A percentile compares a stretch with the other conserved stretches of the same genome.
Conservation (phyloP, 1,140 invertebrate species). For the Pseudomyrmex pallidus region DNA sequence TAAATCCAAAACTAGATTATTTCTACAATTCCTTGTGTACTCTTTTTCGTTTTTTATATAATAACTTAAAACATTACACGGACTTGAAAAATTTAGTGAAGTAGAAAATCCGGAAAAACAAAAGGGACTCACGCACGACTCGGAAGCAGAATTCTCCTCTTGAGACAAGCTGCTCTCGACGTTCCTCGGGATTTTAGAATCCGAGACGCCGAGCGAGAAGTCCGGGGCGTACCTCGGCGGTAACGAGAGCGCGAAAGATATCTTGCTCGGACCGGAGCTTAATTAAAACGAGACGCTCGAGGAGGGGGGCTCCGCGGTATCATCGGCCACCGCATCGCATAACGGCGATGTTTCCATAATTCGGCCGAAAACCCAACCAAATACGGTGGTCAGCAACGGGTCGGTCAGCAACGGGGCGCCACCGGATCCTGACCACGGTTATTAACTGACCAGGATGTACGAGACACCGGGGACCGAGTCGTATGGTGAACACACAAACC, state of each 20-base stretch:
- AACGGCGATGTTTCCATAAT: conserved; percentile 79
- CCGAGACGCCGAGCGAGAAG: not conserved
- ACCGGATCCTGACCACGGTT: conserved; percentile 74
- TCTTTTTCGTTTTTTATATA: too few relatives aligned
- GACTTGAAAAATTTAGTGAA: not conserved
- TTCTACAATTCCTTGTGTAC: too few relatives aligned
- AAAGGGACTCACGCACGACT: not conserved
- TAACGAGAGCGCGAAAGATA: conserved; percentile 52
- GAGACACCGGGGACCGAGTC: conserved; percentile 82
- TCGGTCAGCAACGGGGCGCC: conserved; percentile 66
- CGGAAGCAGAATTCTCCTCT: conserved; percentile 2
- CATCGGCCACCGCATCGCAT: conserved; percentile 76
- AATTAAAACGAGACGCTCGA: conserved; percentile 81
- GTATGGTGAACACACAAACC: conserved; percentile 69
- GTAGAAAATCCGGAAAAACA: not conserved
- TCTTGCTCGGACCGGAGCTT: conserved; percentile 67
- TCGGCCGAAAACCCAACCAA: conserved; percentile 73
- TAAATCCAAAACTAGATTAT: not conserved
- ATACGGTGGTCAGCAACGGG: conserved; percentile 70
- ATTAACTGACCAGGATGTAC: conserved; percentile 83
- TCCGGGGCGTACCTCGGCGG: not conserved
- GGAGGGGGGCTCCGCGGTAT: conserved; percentile 63
- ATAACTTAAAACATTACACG: too few relatives aligned
- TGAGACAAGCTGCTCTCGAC: not conserved
- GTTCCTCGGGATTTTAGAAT: conserved; percentile 14